Evolutionary conservation across 2,888 invertebrate genomes (phyloP), one percentile per base, ranked within the genome.

Genomic region (Apocheima hispidaria): DNA sequence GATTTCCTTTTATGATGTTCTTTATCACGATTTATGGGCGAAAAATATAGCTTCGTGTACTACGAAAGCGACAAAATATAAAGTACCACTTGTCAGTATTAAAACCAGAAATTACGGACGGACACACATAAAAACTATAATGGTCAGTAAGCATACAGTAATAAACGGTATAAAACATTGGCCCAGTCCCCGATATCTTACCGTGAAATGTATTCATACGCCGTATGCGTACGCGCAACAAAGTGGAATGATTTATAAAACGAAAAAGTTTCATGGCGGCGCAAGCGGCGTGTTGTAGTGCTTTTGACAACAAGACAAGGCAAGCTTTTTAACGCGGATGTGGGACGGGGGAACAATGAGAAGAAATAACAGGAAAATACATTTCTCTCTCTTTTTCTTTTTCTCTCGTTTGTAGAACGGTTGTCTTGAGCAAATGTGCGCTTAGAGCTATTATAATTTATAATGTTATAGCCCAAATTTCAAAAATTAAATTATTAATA

Each of bases 141-240:
- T 77, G 68, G 71, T 56, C 71, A 72, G 72, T 74, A 73, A 72
- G 70, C 74, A 73, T 73, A 78, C 79, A 74, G 79, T 74, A 78
- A 75, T 79, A 74, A 76, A 79, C 78, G 74, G 78, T 77, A 79
- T 71, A 66, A 66, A 63, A 72, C 62, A 71, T 64, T 62, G 73
- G 70, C 71, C 70, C 72, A 77, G 74, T 72, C 74, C 73, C 68
- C 73, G 68, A 78, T 79, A 70, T 69, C 66, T 70, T 55, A 76
- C 68, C 78, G 79, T 78, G 79, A 79, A 78, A 78, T 79, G 71
- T 78, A 78, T 78, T 73, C 78, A 77, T 69, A 72, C 60, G 63
- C 63, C 69, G 69, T 60, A 56, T 68, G 70, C 68, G 69, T 69
- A 64, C 60, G 51, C 65, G 60, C 60, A 68, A 62, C 55, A 56